Base-by-base conservation (phyloP, 2,888 invertebrate genomes). In the Drosophila histrio region DNA sequence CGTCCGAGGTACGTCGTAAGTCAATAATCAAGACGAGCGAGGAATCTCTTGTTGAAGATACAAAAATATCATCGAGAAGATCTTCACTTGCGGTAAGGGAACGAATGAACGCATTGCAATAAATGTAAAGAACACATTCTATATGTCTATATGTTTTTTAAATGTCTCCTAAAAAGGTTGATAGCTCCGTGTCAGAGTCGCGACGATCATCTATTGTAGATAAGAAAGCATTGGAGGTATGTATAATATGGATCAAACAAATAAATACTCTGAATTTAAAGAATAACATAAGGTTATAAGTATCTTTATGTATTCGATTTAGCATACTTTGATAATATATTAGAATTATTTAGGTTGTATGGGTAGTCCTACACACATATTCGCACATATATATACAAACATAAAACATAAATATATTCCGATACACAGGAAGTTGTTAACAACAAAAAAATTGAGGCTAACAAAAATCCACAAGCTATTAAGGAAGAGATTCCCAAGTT, bases 401-500 rank as follows among this genome's bases (percentile, higher is more conserved):
- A 39, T 39, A 21, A 13, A 22, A 59, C 52, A 61, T 36, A 65
- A 61, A 57, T 72, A 38, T 70, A 62, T 61, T 34, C 34, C 26
- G 30, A 47, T n/a, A n/a, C 24, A 60, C 71, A 90, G 86, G 76
- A 87, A 75, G 66, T 75, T 57, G 87, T 78, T 57, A 87, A 86
- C 63, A 86, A 61, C 65, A 88, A 87, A 46, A 85, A 80, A 61
- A 46, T 91, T 58, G 89, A 89, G 57, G 83, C 91, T 24, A 85
- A 89, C 74, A 90, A 92, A 90, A 94, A 94, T 89, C 92, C 93
- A 59, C 93, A 94, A 90, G 78, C 88, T 53, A 73, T 89, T 46
- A 92, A 93, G 87, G 94, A 94, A 91, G 94, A 94, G 90, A 92
- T 94, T 90, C 94, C 94, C 84, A 94, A 94, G 92, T 92, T 94